phyloP scores from a whole-genome alignment of 2,113 vertebrate species.

The Glaucomys volans region DNA sequence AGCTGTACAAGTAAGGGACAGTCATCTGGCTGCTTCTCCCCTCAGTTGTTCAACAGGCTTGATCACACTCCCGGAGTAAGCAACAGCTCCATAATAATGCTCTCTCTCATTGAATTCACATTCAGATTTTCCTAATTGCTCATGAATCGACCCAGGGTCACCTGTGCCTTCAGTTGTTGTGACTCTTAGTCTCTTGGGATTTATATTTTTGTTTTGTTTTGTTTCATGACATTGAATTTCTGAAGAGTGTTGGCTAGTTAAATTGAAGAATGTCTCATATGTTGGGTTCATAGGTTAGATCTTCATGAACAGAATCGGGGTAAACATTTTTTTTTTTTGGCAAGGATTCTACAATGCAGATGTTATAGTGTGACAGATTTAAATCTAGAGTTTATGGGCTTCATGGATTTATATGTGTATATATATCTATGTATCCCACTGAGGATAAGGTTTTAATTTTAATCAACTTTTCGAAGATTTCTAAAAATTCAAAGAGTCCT shows the following conservation, averaged over 20 bases:
- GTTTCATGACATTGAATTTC: not conserved
- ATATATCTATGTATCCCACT: not conserved
- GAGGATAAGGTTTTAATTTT: not conserved
- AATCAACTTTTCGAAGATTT: not conserved
- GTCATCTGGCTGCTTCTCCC: not conserved
- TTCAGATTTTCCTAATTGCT: constrained; percentile 30
- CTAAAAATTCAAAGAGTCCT: not conserved
- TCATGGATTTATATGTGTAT: not conserved
- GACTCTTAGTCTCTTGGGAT: not conserved
- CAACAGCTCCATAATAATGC: not conserved
- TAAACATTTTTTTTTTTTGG: not conserved
- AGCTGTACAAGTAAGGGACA: not conserved
- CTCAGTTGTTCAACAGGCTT: not conserved
- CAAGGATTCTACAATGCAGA: not conserved
- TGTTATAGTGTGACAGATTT: not conserved
- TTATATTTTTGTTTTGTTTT: constrained; percentile 46
- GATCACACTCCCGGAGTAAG: not conserved
- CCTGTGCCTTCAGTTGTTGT: not conserved
- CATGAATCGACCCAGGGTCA: not conserved
- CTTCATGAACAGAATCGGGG: not conserved
- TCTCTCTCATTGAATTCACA: not conserved
- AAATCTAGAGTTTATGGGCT: not conserved
- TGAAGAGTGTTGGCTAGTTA: not conserved
- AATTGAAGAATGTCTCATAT: not conserved
- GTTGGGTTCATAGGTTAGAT: not conserved